These are phyloP conservation scores for Acronicta leporina DNA, from an alignment of 2,888 invertebrate genomes.

Conservation along the genomic window DNA sequence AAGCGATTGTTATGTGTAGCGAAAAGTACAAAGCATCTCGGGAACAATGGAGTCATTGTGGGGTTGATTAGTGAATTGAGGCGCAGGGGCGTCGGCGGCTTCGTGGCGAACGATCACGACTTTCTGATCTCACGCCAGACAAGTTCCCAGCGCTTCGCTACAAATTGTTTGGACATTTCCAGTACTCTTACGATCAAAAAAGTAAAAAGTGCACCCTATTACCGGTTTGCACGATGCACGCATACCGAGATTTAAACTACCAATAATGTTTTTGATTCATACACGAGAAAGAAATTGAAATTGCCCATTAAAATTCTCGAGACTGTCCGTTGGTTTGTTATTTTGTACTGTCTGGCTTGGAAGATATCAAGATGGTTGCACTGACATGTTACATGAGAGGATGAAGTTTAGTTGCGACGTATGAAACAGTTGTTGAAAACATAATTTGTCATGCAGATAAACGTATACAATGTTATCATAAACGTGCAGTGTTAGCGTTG, in stretches of 20 bases:
- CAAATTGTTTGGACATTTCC: slow-evolving; percentile 70
- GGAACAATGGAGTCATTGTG: slow-evolving; percentile 82
- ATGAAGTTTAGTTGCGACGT: slow-evolving; percentile 24
- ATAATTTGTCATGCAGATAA: slow-evolving; percentile 62
- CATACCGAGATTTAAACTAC: slow-evolving; percentile 38
- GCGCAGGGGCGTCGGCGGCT: slow-evolving; percentile 73
- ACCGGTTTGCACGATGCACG: slow-evolving; percentile 51
- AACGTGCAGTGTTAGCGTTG: slow-evolving; percentile 56
- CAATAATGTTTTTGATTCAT: slow-evolving; percentile 42
- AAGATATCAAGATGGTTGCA: slow-evolving; percentile 28
- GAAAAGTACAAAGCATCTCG: slow-evolving; percentile 72
- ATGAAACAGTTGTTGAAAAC: slow-evolving; percentile 45
- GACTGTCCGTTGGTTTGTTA: slow-evolving; percentile 33
- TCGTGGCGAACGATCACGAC: slow-evolving; percentile 79
- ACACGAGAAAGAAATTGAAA: slow-evolving; percentile 41
- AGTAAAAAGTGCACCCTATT: slow-evolving; percentile 47
- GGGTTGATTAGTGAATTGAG: slow-evolving; percentile 79
- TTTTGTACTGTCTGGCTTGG: slow-evolving; percentile 30
- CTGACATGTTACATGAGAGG: slow-evolving; percentile 26
- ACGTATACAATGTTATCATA: slow-evolving; percentile 60
- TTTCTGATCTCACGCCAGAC: slow-evolving; percentile 77
- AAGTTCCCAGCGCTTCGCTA: slow-evolving; percentile 75
- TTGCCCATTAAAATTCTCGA: slow-evolving; percentile 39
- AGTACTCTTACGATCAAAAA: slow-evolving; percentile 65
- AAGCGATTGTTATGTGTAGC: slow-evolving; percentile 69